Conservation (phyloP, 2,888 invertebrate species). For the Ennomos quercinarius region DNA sequence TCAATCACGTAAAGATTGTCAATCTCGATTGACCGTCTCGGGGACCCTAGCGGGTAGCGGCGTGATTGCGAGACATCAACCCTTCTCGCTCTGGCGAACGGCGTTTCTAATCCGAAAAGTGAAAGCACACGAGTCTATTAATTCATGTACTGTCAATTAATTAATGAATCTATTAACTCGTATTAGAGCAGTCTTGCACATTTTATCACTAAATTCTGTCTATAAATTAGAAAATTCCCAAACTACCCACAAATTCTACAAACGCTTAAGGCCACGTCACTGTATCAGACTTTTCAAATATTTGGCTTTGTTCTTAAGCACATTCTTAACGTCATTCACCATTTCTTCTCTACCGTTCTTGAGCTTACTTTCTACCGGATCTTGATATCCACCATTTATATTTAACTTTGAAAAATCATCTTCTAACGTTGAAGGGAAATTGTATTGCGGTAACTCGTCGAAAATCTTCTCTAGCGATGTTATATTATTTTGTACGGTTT, state of each 20-base stretch:
- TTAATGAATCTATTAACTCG: too few relatives aligned
- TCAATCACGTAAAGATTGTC: too few relatives aligned
- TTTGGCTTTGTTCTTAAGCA: constrained; percentile 84
- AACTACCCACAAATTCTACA: constrained; percentile 6
- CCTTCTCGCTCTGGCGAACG: too few relatives aligned
- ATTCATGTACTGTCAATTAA: too few relatives aligned
- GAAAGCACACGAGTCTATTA: too few relatives aligned
- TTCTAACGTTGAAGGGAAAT: constrained; percentile 61
- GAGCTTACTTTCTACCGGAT: constrained; percentile 75
- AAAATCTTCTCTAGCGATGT: constrained; percentile 69
- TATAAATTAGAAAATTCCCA: constrained; percentile 13
- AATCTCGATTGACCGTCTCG: too few relatives aligned
- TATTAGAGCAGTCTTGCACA: too few relatives aligned
- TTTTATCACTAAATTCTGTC: too few relatives aligned
- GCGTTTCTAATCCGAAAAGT: too few relatives aligned
- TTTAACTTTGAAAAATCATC: constrained; percentile 69
- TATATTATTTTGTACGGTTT: constrained; percentile 64
- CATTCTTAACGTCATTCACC: constrained; percentile 78
- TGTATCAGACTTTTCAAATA: constrained; percentile 75
- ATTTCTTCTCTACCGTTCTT: constrained; percentile 79
- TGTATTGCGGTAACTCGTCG: constrained; percentile 71
- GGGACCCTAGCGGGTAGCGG: too few relatives aligned
- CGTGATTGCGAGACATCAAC: too few relatives aligned
- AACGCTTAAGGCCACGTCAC: constrained; percentile 51
- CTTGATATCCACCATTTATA: constrained; percentile 62